Evolutionary conservation across 1,140 invertebrate species (phyloP), one percentile per base, ranked within the genome.

Genomic region (Argopecten irradians): DNA sequence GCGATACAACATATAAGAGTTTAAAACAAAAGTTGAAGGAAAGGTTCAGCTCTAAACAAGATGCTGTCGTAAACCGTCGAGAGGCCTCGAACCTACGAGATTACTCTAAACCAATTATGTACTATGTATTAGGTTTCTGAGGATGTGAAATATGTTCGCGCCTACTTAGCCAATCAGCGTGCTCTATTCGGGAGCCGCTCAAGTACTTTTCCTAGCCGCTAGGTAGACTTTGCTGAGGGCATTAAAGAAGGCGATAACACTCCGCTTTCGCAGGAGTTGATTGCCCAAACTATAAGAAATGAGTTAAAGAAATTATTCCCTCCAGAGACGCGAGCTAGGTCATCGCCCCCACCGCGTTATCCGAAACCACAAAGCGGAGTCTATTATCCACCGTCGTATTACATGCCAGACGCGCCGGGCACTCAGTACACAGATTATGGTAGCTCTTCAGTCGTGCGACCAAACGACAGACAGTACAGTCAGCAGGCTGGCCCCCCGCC

Each of bases 131-230:
- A 35, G 8, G 35, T 87, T 11, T 34, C 46, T 71, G 28, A 86
- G n/a, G 85, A 39, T 19, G 8, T 86, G 14, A 86, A 71, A 16
- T 43, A 19, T n/a, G 34, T 87, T 3, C 43, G 43, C 28, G 22
- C 87, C 0, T 88, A 41, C 3, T n/a, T 88, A 0, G 87, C 87
- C 0, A 88, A 88, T 16, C 83, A 88, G 0, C 35, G 83, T 16
- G 87, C 83, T 0, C 34, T 88, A 14, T 88, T 84, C 85, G 87
- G 87, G 9, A 16, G 39, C 33, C 1, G 39, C 22, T 55, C 22
- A 13, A 9, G 11, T 39, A 28, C 41, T 2, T 86, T 16, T 34
- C 34, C 34, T n/a, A 19, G 36, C 2, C 14, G 55, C 7, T 46
- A 86, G 34, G 55, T 86, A 3, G 82, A 13, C 3, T 86, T 86